Conservation (phyloP, 1,140 invertebrate species). For the Nomia melanderi region DNA sequence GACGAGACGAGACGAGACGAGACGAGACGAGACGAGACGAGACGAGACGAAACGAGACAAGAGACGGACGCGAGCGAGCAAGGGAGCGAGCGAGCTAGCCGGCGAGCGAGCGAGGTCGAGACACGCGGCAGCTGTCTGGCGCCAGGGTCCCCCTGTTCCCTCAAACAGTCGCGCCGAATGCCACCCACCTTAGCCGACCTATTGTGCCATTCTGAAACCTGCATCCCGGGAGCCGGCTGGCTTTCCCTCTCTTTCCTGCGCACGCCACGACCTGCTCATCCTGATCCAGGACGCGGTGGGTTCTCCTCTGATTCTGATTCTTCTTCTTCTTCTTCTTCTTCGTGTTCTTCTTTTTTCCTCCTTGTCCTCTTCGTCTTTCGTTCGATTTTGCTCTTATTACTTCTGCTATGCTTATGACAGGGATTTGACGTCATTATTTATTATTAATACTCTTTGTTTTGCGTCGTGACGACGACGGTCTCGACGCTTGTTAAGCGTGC, state of each 20-base stretch:
- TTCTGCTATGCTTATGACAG: not conserved
- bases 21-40: not conserved
- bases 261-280: constrained; percentile 24
- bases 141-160: constrained; percentile 71
- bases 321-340: not conserved
- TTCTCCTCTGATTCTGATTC: not conserved
- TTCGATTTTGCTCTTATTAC: too few relatives aligned
- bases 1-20: constrained; percentile 29
- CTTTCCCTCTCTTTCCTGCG: constrained; percentile 48
- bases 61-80: constrained; percentile 25
- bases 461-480: not conserved
- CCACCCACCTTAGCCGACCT: constrained; percentile 71
- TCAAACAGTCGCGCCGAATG: constrained; percentile 69
- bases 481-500: too few relatives aligned
- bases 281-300: not conserved
- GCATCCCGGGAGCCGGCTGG: constrained; percentile 57
- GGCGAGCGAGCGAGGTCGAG: constrained; percentile 69
- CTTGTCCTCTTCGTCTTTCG: too few relatives aligned
- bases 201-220: constrained; percentile 70
- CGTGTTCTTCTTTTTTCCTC: too few relatives aligned
- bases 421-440: constrained; percentile 41
- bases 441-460: constrained; percentile 33
- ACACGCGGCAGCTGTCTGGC: constrained; percentile 73
- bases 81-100: constrained; percentile 55
- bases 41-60: constrained; percentile 17